These are phyloP conservation scores for Rafetus swinhoei DNA, from an alignment of 2,113 vertebrate species.

Conservation along the genomic window DNA sequence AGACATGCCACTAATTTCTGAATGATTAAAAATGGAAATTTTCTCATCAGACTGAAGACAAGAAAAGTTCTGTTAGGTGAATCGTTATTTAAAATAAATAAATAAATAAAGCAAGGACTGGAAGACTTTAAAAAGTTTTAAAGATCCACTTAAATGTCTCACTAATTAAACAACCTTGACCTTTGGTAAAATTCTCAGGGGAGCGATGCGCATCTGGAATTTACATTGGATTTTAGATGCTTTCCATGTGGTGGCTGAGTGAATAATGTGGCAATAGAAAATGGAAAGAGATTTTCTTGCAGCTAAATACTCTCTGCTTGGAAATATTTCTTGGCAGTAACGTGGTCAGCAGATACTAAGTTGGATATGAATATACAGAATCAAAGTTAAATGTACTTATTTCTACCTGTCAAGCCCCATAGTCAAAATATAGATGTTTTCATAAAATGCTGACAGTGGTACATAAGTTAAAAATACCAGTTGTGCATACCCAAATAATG, in stretches of 20 bases:
- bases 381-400: not conserved
- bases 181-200: conserved; percentile 65
- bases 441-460: not conserved
- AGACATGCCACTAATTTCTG: not conserved
- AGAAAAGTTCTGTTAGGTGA: conserved; percentile 19
- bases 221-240: conserved; percentile 56
- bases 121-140: conserved; percentile 57
- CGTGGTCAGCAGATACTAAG: not conserved
- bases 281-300: conserved; percentile 52
- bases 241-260: conserved; percentile 42
- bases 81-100: conserved; percentile 40
- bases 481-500: not conserved
- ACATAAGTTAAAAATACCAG: not conserved
- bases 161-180: conserved; percentile 69
- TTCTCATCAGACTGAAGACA: conserved; percentile 9
- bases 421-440: not conserved
- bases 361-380: not conserved
- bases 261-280: conserved; percentile 43
- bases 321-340: not conserved
- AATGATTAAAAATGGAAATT: not conserved
- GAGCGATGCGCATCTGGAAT: conserved; percentile 39
- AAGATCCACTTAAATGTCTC: conserved; percentile 53
- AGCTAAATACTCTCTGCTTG: not conserved
- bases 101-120: conserved; percentile 18
- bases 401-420: not conserved